Evolutionary conservation across 2,113 vertebrate species (phyloP).

Genomic region (Saiga tatarica): DNA sequence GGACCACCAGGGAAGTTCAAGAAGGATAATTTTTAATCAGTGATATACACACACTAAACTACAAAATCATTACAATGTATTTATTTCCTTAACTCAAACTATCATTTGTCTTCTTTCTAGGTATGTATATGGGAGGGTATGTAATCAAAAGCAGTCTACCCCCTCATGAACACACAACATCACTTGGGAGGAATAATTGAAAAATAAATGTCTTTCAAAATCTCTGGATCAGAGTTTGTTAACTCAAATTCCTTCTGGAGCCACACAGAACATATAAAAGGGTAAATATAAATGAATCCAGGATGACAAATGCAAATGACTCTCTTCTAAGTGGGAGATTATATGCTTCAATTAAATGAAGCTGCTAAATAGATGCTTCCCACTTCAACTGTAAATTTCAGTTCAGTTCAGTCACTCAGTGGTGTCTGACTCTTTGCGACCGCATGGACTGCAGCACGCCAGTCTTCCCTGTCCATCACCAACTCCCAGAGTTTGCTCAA

Average conservation of each 20-base stretch:
- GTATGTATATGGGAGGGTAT: background rate
- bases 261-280: background rate
- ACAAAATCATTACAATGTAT: background rate
- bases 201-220: background rate
- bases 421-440: fast-evolving
- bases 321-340: background rate
- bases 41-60: background rate
- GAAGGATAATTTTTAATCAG: background rate
- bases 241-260: background rate
- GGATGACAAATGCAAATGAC: background rate
- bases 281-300: background rate
- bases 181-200: background rate
- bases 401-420: background rate
- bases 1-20: background rate
- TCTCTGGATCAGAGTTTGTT: background rate
- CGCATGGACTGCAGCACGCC: background rate
- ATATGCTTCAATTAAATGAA: background rate
- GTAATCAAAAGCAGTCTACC: background rate
- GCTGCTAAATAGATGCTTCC: background rate
- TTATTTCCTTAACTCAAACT: background rate
- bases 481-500: background rate
- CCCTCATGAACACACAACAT: background rate
- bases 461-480: background rate
- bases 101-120: background rate
- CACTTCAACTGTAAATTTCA: background rate